phyloP scores from a whole-genome alignment of 2,113 vertebrate species.

The Myiozetetes cayanensis region DNA sequence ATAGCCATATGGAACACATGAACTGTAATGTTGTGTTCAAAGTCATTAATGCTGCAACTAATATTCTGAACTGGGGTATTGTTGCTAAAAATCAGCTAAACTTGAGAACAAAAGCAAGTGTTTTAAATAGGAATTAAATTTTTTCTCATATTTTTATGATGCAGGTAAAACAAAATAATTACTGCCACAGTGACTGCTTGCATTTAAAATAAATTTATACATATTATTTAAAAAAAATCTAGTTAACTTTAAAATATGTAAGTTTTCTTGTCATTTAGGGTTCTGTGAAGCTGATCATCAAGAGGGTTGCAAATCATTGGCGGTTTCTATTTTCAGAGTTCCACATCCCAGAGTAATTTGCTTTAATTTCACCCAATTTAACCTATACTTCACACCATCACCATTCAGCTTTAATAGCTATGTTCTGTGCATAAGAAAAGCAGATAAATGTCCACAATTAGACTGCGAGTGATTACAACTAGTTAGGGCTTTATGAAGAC shows the following conservation, averaged over 20 bases:
- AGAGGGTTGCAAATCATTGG: constrained; percentile 88
- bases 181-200: constrained; percentile 68
- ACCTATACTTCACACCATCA: constrained; percentile 91
- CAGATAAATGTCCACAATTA: constrained; percentile 98
- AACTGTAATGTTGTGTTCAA: not conserved
- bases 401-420: constrained; percentile 92
- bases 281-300: constrained; percentile 88
- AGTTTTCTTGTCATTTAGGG: constrained; percentile 84
- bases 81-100: constrained; percentile 41
- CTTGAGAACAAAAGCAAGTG: constrained; percentile 36
- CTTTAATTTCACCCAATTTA: constrained; percentile 98
- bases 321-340: constrained; percentile 87
- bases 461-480: constrained; percentile 89
- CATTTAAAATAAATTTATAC: constrained; percentile 80
- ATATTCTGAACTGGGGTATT: not conserved
- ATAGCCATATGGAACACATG: not conserved
- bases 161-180: constrained; percentile 75
- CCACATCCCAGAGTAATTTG: constrained; percentile 93
- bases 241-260: constrained; percentile 87
- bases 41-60: not conserved
- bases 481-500: constrained; percentile 86
- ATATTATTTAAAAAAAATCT: constrained; percentile 78
- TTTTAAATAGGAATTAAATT: constrained; percentile 48
- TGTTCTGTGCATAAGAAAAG: constrained; percentile 88
- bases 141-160: constrained; percentile 49